Conservation (phyloP, 2,113 vertebrate genomes). For the Bubalus kerabau region DNA sequence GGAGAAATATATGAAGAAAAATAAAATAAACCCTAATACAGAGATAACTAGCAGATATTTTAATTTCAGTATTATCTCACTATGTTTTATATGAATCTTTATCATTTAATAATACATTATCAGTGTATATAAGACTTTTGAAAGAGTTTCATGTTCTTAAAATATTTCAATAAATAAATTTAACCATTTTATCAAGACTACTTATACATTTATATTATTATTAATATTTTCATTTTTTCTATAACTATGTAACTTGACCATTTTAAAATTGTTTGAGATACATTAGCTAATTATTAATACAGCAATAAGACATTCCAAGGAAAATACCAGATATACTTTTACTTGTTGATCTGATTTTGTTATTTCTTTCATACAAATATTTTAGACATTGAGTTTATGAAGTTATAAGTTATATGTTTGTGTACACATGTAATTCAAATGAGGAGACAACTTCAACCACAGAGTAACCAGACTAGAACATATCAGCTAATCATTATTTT, state of each 20-base stretch:
- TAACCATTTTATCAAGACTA: not conserved
- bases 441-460: not conserved
- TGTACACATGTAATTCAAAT: not conserved
- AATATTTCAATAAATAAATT: not conserved
- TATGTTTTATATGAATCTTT: not conserved
- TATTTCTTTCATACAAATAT: not conserved
- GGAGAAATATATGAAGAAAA: not conserved
- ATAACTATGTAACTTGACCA: not conserved
- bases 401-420: not conserved
- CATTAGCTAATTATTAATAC: not conserved
- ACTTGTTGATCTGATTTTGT: not conserved
- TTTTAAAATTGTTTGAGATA: not conserved
- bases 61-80: not conserved
- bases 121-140: not conserved
- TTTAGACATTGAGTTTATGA: not conserved
- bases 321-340: not conserved
- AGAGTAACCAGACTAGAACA: not conserved
- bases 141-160: not conserved
- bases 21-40: not conserved
- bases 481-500: not conserved
- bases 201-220: not conserved
- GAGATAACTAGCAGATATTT: not conserved
- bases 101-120: not conserved
- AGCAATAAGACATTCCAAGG: not conserved
- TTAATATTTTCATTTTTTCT: not conserved